Evolutionary conservation across 2,888 invertebrate genomes (phyloP), one percentile per base, ranked within the genome.

Genomic region (Caenorhabditis plicata): DNA sequence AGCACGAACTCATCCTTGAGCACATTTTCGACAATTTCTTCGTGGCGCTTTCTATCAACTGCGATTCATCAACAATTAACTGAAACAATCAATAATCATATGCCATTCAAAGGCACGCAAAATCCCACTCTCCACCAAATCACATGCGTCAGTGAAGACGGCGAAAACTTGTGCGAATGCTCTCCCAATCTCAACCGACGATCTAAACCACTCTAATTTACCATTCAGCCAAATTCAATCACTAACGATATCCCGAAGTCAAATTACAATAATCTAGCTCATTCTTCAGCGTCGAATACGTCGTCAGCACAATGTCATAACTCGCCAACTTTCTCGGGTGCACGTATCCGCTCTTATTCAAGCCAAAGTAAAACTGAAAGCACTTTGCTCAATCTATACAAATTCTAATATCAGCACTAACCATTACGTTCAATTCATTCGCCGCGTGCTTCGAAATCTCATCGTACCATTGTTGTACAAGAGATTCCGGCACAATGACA

Each of bases 41-140:
- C 0, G 84, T 82, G 3, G 84, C 83, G 42, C 85, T 84, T 75
- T 89, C 89, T 0, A 89, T 88, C 85, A 88, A 87, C 84, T 90
- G 90, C 4, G 89, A 89, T 82, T 90, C 90, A 81, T 90, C 90
- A 23, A 73, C 82, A 80, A 47, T 62, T 4, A 71, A 49, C 65
- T 68, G 39, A 36, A 56, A 26, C 13, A 41, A 17, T 54, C 49
- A 8, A 15, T 22, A 31, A 23, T 13, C 23, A 31, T 17, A 49
- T 19, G 11, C 13, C 13, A 15, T 32, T 15, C 25, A 39, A 9
- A 9, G 23, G 26, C 11, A 8, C 5, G 1, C 9, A 29, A 19
- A 36, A 32, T 17, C 88, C 87, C 45, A 89, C 85, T 50, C 90
- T 84, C 89, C 89, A 89, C 88, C 89, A 90, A 42, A 87, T 83